Evolutionary conservation across 1,140 invertebrate genomes (phyloP), one percentile per base, ranked within the genome.

Genomic region (Drosophila baimaii): DNA sequence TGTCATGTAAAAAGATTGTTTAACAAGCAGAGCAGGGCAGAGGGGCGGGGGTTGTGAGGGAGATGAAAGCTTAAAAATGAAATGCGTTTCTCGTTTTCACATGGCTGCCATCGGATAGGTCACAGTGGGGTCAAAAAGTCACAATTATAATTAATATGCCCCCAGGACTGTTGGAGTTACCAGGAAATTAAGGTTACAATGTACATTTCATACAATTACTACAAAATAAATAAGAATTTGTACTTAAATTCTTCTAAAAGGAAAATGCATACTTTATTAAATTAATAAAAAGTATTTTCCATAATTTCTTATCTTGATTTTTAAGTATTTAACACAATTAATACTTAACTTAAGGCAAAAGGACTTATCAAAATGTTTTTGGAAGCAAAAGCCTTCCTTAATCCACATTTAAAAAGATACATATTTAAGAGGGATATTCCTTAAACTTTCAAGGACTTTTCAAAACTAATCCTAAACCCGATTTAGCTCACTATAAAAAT

Each of bases 1-100:
- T 88, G 83, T 88, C 84, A 86, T 86, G 83, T 86, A 88, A 88
- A 88, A 77, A 83, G 76, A 88, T 79, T 85, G 65, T 85, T 85
- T 79, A 85, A 82, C 79, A 85, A 85, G 83, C 63, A 35, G 21
- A 56, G 51, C 19, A 10, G 17, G n/a, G n/a, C 19, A 51, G 43
- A 21, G 44, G 41, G 39, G 71, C 0, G 10, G 15, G n/a, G 49
- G 29, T n/a, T n/a, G n/a, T n/a, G n/a, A n/a, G n/a, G n/a, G n/a
- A n/a, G 13, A n/a, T 13, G 68, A 17, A 77, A 79, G 77, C 77
- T 86, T 88, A 82, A 83, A 86, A 86, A 86, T 86, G 59, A 82
- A 88, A 86, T 86, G 82, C 84, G 83, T 83, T 86, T 77, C 83
- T 64, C 76, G 64, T 77, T 77, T 77, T 77, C 75, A 77, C 64